Conservation (phyloP, 2,888 invertebrate genomes). For the Pedicia rivosa region DNA sequence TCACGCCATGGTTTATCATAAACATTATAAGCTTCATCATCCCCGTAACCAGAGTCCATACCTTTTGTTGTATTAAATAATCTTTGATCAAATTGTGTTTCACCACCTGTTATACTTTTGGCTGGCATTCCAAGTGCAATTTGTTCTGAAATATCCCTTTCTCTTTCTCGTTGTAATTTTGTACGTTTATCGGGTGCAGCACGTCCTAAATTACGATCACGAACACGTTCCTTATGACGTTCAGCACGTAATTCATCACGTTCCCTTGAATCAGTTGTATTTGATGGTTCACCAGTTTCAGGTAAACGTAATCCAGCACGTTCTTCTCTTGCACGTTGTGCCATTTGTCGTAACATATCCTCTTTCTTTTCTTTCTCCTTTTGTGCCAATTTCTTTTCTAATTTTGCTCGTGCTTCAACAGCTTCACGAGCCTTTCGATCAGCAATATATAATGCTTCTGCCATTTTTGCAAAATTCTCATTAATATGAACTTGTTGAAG, state of each 20-base stretch:
- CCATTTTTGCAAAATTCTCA: constrained; percentile 96
- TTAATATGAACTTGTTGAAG: constrained; percentile 95
- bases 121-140: constrained; percentile 94
- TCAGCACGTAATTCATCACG: constrained; percentile 78
- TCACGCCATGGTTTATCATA: constrained; percentile 98
- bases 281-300: constrained; percentile 30
- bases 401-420: constrained; percentile 88
- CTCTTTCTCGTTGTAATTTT: constrained; percentile 75
- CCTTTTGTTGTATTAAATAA: constrained; percentile 87
- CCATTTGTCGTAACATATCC: constrained; percentile 80
- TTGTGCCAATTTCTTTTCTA: constrained; percentile 92
- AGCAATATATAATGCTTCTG: constrained; percentile 95
- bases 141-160: constrained; percentile 96
- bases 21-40: constrained; percentile 94
- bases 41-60: constrained; percentile 83
- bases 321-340: constrained; percentile 91
- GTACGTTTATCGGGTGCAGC: constrained; percentile 91
- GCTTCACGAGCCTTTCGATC: constrained; percentile 95
- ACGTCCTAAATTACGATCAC: constrained; percentile 83
- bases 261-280: constrained; percentile 56
- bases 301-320: constrained; percentile 52
- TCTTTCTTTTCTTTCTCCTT: constrained; percentile 98
- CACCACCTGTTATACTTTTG: constrained; percentile 50
- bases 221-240: constrained; percentile 75
- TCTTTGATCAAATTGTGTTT: constrained; percentile 86